Evolutionary conservation across 2,797 vertebrate genomes (phyloP).

Genomic region (Alcedo quadribrachys): DNA sequence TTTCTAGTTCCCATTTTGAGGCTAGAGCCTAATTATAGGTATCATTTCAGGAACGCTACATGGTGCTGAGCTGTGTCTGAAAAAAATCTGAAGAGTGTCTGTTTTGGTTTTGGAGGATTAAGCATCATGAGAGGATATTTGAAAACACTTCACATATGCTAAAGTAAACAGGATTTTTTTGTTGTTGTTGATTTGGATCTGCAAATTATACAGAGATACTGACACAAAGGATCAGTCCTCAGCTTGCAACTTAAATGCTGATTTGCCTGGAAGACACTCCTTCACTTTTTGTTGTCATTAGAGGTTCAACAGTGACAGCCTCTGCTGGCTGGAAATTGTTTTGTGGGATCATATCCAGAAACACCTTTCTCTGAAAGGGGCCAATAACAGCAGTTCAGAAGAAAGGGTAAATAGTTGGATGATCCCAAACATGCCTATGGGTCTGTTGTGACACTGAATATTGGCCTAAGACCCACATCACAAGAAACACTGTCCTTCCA

Average conservation of each 20-base stretch:
- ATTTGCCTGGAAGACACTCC: background rate
- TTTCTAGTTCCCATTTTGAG: conserved; percentile 65
- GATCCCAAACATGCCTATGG: background rate
- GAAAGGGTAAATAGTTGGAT: background rate
- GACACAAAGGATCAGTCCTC: background rate
- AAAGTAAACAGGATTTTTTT: background rate
- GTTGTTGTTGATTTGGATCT: background rate
- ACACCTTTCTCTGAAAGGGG: background rate
- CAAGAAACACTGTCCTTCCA: background rate
- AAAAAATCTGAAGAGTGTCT: background rate
- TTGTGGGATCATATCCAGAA: background rate
- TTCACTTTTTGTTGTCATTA: background rate
- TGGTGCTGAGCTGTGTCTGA: background rate
- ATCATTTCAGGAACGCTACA: background rate
- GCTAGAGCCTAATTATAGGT: conserved; percentile 35
- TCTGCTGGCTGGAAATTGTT: background rate
- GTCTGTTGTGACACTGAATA: background rate
- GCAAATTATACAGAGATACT: background rate
- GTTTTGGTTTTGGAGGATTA: background rate
- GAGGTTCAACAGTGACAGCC: background rate
- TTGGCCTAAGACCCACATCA: background rate
- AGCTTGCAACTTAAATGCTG: background rate
- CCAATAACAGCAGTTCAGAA: background rate
- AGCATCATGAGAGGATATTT: background rate
- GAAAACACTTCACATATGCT: background rate